Conservation (phyloP, 2,113 vertebrate species). For the Vombatus ursinus region DNA sequence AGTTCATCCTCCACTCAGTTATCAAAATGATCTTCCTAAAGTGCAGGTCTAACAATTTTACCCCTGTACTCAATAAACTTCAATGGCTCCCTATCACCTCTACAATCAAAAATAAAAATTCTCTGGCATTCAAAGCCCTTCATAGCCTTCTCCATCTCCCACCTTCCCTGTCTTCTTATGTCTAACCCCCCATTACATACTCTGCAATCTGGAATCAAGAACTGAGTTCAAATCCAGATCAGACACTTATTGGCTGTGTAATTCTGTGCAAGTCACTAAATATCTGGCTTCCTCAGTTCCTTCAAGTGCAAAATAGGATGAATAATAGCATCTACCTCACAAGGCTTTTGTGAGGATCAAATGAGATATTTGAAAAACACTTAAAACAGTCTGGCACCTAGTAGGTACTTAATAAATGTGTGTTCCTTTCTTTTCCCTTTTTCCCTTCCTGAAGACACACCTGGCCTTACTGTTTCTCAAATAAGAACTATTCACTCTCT, state of each 20-base stretch:
- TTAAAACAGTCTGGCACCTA: not conserved
- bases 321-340: not conserved
- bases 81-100: not conserved
- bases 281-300: no score
- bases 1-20: not conserved
- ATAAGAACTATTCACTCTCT: not conserved
- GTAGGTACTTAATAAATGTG: not conserved
- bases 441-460: not conserved
- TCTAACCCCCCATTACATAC: not conserved
- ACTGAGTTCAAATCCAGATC: not conserved
- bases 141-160: not conserved
- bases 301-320: not conserved
- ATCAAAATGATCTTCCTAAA: not conserved
- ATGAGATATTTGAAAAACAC: not conserved
- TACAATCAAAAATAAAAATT: not conserved
- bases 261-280: no score
- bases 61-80: not conserved
- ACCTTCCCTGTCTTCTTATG: not conserved
- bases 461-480: not conserved
- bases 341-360: not conserved
- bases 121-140: not conserved
- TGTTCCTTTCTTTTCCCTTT: not conserved
- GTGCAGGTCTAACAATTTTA: not conserved
- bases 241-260: no score
- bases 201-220: not conserved